A percentile compares a stretch with the other conserved stretches of the same genome.
Conservation (phyloP, 2,113 vertebrate species). For the Dipodomys stephensi region DNA sequence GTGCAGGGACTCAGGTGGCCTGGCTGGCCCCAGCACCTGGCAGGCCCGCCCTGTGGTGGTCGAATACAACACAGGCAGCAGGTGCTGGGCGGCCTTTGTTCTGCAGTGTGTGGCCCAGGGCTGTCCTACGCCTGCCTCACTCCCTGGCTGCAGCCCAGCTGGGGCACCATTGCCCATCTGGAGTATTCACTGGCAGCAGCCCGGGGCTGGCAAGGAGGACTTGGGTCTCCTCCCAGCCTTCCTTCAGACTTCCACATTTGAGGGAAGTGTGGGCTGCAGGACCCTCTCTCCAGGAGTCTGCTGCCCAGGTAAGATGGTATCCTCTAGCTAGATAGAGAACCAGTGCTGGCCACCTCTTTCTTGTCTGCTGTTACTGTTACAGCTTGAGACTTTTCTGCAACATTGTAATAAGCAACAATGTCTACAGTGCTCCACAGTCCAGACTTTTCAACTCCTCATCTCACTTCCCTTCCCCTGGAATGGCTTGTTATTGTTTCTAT, state of each 20-base stretch:
- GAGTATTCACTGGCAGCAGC: not conserved
- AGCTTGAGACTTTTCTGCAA: not conserved
- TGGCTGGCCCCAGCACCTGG: not conserved
- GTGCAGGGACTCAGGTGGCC: not conserved
- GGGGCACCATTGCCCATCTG: conserved; percentile 37
- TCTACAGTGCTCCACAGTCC: too few species aligned
- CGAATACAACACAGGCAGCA: not conserved
- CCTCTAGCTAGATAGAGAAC: not conserved
- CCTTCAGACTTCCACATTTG: not conserved
- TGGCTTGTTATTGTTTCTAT: not conserved
- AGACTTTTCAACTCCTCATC: too few species aligned
- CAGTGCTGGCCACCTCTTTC: not conserved
- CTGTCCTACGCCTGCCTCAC: not conserved
- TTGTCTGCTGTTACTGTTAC: not conserved
- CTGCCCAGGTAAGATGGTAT: not conserved
- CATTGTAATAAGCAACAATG: too few species aligned
- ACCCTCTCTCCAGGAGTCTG: not conserved
- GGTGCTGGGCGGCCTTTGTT: conserved; percentile 29
- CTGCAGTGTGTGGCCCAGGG: not conserved
- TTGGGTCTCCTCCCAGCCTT: not conserved
- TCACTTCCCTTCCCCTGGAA: too few species aligned
- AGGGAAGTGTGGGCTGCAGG: not conserved
- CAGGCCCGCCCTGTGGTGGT: not conserved
- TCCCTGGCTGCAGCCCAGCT: conserved; percentile 49
- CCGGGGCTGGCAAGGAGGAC: not conserved